A percentile compares a stretch with the other conserved stretches of the same genome.
Evolutionary conservation across 2,888 invertebrate genomes (phyloP).

Genomic region (Limnephilus marmoratus): DNA sequence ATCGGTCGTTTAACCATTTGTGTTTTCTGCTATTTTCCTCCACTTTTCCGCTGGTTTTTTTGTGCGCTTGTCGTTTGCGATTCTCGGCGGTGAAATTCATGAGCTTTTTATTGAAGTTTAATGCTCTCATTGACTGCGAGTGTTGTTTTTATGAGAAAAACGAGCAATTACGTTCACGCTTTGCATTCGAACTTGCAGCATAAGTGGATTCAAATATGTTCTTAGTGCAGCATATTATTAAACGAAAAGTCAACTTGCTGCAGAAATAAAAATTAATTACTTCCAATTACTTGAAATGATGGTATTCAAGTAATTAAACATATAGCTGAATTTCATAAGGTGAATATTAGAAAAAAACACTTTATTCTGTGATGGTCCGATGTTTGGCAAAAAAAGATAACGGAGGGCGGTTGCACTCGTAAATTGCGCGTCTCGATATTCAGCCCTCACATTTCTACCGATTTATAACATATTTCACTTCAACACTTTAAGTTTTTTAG

Average conservation of each 20-base stretch:
- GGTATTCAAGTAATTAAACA: too few species aligned
- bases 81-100: conserved; percentile 21
- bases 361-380: too few species aligned
- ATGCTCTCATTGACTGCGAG: conserved; percentile 22
- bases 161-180: not conserved
- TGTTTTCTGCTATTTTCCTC: conserved; percentile 58
- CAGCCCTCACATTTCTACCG: too few species aligned
- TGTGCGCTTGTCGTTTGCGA: conserved; percentile 1
- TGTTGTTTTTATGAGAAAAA: conserved; percentile 40
- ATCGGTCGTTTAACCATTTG: conserved; percentile 61
- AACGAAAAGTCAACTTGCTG: not conserved
- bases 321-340: too few species aligned
- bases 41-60: conserved; percentile 43
- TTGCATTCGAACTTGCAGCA: not conserved
- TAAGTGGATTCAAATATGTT: not conserved
- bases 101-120: conserved; percentile 26
- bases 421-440: too few species aligned
- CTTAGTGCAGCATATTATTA: not conserved
- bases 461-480: too few species aligned
- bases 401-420: too few species aligned
- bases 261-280: not conserved
- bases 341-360: too few species aligned
- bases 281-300: not conserved
- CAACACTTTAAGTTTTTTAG: too few species aligned
- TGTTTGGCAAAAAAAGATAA: too few species aligned